Base-by-base conservation (phyloP, 2,113 vertebrate genomes). In the Cebidichthys violaceus region DNA sequence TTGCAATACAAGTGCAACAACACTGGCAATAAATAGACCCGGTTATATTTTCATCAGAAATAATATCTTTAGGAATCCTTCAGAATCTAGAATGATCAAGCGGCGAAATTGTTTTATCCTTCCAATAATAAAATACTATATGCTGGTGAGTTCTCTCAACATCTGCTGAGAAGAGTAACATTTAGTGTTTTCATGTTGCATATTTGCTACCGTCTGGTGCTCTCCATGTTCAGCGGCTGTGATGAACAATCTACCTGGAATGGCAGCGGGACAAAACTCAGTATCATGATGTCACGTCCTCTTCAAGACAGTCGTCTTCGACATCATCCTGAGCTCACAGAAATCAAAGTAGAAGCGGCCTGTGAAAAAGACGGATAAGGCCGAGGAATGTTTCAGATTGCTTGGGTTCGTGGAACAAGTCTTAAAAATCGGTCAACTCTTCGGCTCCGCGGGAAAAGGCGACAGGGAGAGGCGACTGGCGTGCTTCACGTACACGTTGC, bases 401-500 rank as follows among this genome's bases (percentile, higher is more conserved):
- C 85, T 86, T 75, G 35, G 24, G 74, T 84, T 85, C 84, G 64
- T 75, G 78, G 82, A 86, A 89, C 60, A 76, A 87, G 74, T 89
- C 81, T 87, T 76, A 89, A 72, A 90, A 83, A 85, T 70, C 11
- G 7, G 35, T 94, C 84, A 92, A 54, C 67, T 89, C 88, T 89
- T 88, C 66, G 72, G 20, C 68, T 75, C 77, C 1, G 43, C 71
- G 43, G 86, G 83, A 67, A 94, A 93, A 59, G 92, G 86, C 67
- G 89, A 70, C 15, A 95, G 59, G 17, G 93, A 94, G 17, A 95
- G 94, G 79, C n/a, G 71, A 68, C 85, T 84, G 29, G 31, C 13
- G 15, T 95, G 94, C 88, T 93, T 95, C 85, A 95, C 92, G 4
- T 91, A 94, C 66, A 95, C 93, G 15, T 82, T 89, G 60, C 87